Percentiles rank a stretch among this genome's conserved stretches.
phyloP scores from a whole-genome alignment of 2,888 invertebrate genomes.

The Macrosiphum euphorbiae region DNA sequence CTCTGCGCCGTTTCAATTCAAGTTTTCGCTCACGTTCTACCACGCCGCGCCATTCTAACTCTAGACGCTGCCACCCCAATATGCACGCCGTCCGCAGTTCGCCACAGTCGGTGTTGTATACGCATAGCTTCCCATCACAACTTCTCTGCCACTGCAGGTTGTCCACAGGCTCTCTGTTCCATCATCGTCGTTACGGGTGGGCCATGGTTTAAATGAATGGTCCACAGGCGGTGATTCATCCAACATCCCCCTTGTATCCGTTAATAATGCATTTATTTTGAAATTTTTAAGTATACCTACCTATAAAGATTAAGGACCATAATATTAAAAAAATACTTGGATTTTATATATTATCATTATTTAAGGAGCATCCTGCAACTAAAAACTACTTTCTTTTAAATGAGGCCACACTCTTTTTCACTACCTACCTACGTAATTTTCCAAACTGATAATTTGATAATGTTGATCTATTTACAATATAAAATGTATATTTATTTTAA shows the following conservation, averaged over 20 bases:
- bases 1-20: conserved; percentile 4
- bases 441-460: neutral
- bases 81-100: neutral
- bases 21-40: conserved; percentile 8
- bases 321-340: neutral
- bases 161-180: neutral
- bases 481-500: too few species aligned
- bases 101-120: neutral
- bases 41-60: neutral
- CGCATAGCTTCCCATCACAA: neutral
- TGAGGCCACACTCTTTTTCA: neutral
- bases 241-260: neutral
- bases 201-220: neutral
- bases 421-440: too few species aligned
- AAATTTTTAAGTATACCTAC: neutral
- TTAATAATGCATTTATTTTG: neutral
- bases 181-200: neutral
- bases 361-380: neutral
- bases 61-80: neutral
- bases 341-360: neutral
- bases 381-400: neutral
- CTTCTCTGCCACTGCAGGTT: neutral
- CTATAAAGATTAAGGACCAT: neutral
- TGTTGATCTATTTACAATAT: too few species aligned
- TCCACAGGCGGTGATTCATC: neutral